Conservation (phyloP, 2,888 invertebrate genomes). For the Andrena flavipes region DNA sequence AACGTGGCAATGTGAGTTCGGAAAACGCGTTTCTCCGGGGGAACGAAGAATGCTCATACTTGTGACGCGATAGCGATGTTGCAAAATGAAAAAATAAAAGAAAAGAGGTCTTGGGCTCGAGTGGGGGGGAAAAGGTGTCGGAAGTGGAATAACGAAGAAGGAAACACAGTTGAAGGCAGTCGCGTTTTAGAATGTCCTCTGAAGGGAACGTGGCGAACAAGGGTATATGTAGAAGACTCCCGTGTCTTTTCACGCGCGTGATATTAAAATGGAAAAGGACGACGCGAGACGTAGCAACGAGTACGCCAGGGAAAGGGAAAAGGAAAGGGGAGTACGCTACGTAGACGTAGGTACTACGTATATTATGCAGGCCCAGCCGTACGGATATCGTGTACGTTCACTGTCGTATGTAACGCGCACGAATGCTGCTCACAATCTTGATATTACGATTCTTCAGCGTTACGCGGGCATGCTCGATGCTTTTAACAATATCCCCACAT, state of each 20-base stretch:
- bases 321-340: not conserved
- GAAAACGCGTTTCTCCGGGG: not conserved
- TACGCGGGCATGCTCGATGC: not conserved
- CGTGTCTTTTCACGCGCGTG: not conserved
- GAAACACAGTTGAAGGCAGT: not conserved
- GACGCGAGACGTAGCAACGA: not conserved
- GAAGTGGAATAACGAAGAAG: constrained; percentile 12
- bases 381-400: constrained; percentile 27
- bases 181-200: constrained; percentile 7
- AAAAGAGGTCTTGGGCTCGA: not conserved
- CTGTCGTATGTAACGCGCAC: constrained; percentile 4
- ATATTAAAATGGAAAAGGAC: constrained; percentile 14
- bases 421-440: constrained; percentile 25
- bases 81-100: not conserved
- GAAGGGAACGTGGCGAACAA: not conserved
- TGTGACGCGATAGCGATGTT: not conserved
- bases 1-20: too few relatives aligned
- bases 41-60: not conserved
- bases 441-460: constrained; percentile 35
- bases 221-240: too few relatives aligned
- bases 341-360: not conserved
- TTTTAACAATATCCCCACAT: constrained; percentile 13
- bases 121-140: not conserved
- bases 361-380: not conserved
- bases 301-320: constrained; percentile 23